Conservation (phyloP, 2,888 invertebrate genomes). For the Cantharis flavilabris region DNA sequence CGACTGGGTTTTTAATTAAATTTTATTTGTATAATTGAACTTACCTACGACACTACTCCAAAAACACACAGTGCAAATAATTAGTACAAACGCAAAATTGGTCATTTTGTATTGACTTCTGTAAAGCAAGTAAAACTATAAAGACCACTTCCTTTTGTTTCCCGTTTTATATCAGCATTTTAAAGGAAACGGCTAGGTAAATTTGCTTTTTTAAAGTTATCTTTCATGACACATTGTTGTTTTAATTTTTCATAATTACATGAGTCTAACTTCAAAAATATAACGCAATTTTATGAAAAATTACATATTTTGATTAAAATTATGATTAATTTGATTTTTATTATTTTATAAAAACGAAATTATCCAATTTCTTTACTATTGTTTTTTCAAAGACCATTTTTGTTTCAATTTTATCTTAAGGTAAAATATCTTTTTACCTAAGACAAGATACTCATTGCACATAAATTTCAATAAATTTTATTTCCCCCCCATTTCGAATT, state of each 20-base stretch:
- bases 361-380: no score
- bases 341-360: background rate
- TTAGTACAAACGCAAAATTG: background rate
- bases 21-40: background rate
- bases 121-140: background rate
- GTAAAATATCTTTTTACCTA: no score
- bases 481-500: no score
- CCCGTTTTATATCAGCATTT: constrained; percentile 10
- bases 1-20: background rate
- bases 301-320: background rate
- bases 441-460: no score
- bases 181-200: constrained; percentile 10
- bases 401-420: no score
- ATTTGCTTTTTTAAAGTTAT: constrained; percentile 12
- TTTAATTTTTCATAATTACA: background rate
- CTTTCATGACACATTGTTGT: background rate
- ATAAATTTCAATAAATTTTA: no score
- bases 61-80: background rate
- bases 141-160: constrained; percentile 4
- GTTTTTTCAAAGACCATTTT: no score
- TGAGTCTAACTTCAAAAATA: background rate
- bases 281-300: background rate
- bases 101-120: constrained; percentile 3
- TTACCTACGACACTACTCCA: background rate
- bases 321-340: background rate